Evolutionary conservation across 2,113 vertebrate species (phyloP).

Genomic region (Indicator indicator): DNA sequence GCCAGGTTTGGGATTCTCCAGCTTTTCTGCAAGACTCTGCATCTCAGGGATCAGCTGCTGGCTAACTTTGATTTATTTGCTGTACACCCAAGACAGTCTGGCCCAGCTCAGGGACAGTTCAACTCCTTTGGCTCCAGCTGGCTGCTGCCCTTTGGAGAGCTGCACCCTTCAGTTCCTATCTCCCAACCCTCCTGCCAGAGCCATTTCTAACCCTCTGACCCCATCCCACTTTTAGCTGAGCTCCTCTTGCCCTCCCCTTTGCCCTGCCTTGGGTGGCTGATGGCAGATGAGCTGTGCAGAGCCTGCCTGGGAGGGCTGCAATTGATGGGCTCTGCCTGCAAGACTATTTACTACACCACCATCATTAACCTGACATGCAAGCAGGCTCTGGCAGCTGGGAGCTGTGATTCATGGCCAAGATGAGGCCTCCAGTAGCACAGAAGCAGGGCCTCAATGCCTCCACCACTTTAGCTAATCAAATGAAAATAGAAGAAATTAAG

Average conservation of each 20-base stretch:
- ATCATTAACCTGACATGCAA: background rate
- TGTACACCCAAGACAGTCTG: background rate
- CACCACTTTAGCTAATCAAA: conserved; percentile 11
- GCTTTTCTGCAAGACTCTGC: background rate
- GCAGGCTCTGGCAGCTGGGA: background rate
- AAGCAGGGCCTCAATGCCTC: background rate
- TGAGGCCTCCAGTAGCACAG: background rate
- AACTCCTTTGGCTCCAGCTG: background rate
- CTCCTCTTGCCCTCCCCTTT: background rate
- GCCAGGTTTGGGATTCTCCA: background rate
- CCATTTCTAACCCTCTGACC: background rate
- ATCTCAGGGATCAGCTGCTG: fast-evolving
- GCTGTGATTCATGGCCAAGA: background rate
- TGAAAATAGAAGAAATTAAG: background rate
- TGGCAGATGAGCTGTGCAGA: background rate
- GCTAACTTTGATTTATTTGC: background rate
- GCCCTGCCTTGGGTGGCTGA: background rate
- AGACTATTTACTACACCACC: background rate
- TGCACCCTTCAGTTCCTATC: background rate
- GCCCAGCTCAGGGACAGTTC: background rate
- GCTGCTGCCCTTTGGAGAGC: background rate
- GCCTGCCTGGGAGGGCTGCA: background rate
- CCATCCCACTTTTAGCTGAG: background rate
- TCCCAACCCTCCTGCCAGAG: background rate
- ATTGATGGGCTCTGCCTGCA: background rate